A percentile compares a stretch with the other conserved stretches of the same genome.
These are phyloP conservation scores for Trididemnum nubilum DNA, from an alignment of 23 tunicate genomes.

Conservation along the genomic window DNA sequence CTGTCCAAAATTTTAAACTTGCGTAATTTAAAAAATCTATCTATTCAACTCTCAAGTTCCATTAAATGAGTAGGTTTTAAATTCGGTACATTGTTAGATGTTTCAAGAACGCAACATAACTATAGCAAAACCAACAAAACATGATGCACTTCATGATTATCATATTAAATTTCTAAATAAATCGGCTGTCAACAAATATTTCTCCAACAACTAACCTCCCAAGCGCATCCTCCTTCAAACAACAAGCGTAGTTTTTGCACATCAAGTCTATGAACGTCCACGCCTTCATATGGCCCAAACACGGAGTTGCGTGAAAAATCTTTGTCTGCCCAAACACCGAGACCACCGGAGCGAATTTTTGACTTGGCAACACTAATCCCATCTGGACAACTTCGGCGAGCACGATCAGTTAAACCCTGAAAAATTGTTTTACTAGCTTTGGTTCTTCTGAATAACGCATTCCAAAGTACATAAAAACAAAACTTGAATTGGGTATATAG, in stretches of 20 bases:
- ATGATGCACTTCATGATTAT: not conserved
- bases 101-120: no score
- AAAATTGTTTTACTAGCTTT: not conserved
- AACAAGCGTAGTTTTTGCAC: conserved; percentile 35
- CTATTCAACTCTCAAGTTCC: no score
- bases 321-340: conserved; percentile 68
- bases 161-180: not conserved
- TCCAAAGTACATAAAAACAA: no score
- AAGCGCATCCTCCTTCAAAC: conserved; percentile 80
- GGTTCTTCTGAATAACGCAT: not conserved
- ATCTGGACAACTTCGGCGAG: conserved; percentile 69
- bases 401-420: conserved; percentile 60
- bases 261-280: conserved; percentile 45
- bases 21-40: no score
- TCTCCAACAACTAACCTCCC: conserved; percentile 56
- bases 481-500: no score
- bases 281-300: conserved; percentile 86
- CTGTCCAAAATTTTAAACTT: not conserved
- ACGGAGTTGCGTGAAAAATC: conserved; percentile 52
- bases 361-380: conserved; percentile 73
- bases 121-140: no score
- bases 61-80: no score
- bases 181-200: not conserved
- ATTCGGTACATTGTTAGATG: no score
- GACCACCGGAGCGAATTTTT: conserved; percentile 49